Base-by-base conservation (phyloP, 2,888 invertebrate species). In the Bursaphelenchus okinawaensis region DNA sequence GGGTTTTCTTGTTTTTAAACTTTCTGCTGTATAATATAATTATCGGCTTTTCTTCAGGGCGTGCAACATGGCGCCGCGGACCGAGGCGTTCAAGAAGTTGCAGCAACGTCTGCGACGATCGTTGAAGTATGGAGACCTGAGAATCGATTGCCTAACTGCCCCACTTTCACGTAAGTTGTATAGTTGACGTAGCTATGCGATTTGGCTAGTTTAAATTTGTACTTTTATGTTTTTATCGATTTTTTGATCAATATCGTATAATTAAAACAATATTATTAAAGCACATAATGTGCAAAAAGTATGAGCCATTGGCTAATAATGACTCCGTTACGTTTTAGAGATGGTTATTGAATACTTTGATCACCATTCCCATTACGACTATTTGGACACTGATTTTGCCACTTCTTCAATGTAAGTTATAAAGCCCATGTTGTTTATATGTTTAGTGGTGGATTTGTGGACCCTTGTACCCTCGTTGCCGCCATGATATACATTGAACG, bases 401-500 rank as follows among this genome's bases (percentile, higher is more conserved):
- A 66, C 75, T 51, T 40, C 54, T 19, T n/a, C 60, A 66, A 52
- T 71, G 20, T n/a, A 61, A 3, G 26, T n/a, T 1, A 26, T 20
- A 9, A 16, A 24, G 88, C 88, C 75, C 89, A 90, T n/a, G n/a
- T n/a, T n/a, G n/a, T n/a, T n/a, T n/a, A 0, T 88, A 70, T 89
- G 89, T 77, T 89, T 89, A 76, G 90, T 91, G 69, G 89, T 90
- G 55, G 87, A 87, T 59, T 62, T 27, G 19, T 68, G n/a, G 64
- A 63, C 22, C 69, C 68, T 26, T 69, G 68, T 28, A 69, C 68
- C 8, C 87, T 96, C 62, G 90, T 95, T 75, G 87, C 95, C 79
- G 93, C 95, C 27, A 87, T 96, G 81, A 87, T 95, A 54, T 96
- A 96, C 85, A 87, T 95, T 77, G 93, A 95, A 85, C 88, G 94